These are phyloP conservation scores for Eupithecia insigniata DNA, from an alignment of 2,888 invertebrate genomes.

Conservation along the genomic window DNA sequence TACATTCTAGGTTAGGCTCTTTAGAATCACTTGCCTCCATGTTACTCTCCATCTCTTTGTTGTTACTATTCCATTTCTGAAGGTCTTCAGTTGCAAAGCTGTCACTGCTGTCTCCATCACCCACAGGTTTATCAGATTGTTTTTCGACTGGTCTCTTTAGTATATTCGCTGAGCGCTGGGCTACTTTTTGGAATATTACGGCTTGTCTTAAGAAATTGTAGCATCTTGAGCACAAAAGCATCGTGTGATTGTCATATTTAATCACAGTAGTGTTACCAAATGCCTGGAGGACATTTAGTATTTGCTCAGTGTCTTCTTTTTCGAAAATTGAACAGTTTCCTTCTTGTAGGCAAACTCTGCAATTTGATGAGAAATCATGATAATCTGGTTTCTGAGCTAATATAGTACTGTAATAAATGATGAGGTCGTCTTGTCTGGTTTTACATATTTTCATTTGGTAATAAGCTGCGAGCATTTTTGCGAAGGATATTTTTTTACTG, in stretches of 20 bases:
- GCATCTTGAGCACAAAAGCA: background rate
- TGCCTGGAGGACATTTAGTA: background rate
- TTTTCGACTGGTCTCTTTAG: background rate
- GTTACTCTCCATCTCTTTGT: background rate
- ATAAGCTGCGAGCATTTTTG: constrained; percentile 3
- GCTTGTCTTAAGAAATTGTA: constrained; percentile 6
- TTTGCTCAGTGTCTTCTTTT: constrained; percentile 3
- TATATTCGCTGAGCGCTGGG: background rate
- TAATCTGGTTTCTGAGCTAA: background rate
- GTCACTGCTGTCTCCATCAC: background rate
- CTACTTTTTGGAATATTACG: constrained; percentile 2
- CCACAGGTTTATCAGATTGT: background rate
- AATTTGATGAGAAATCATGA: background rate
- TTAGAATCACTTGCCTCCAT: background rate
- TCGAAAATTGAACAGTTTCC: background rate
- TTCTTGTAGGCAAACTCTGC: constrained; percentile 10
- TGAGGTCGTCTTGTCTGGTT: background rate
- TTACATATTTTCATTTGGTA: constrained; percentile 9
- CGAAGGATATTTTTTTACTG: background rate
- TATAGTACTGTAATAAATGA: constrained; percentile 1
- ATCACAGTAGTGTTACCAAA: background rate
- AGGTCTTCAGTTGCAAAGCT: background rate
- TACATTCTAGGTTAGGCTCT: background rate
- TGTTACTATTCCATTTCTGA: background rate
- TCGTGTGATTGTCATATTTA: background rate